phyloP scores from a whole-genome alignment of 2,888 invertebrate species.

The Oeneis ivallda region DNA sequence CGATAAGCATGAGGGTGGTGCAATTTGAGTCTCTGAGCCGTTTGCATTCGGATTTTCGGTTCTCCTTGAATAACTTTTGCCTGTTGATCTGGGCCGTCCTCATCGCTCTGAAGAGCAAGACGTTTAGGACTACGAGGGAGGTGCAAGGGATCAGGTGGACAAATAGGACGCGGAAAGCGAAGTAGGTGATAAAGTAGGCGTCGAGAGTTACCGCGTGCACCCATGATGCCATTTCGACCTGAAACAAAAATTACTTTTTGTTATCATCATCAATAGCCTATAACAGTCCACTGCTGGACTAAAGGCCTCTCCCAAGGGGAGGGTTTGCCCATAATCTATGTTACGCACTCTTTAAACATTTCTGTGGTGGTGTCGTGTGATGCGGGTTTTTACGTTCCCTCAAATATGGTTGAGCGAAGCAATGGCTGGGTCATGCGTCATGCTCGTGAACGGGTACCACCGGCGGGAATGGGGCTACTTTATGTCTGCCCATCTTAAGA shows the following conservation, averaged over 20 bases:
- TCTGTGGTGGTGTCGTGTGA: too few relatives aligned
- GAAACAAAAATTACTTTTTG: conserved; percentile 43
- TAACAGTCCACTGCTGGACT: too few relatives aligned
- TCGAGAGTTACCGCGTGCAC: conserved; percentile 86
- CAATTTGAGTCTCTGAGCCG: conserved; percentile 90
- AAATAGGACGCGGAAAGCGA: conserved; percentile 92
- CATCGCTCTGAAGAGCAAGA: conserved; percentile 92
- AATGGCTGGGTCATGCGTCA: too few relatives aligned
- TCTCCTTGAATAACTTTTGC: conserved; percentile 88
- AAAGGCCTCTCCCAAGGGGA: too few relatives aligned
- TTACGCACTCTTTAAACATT: too few relatives aligned
- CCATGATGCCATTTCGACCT: conserved; percentile 85
- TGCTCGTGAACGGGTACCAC: too few relatives aligned
- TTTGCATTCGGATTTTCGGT: conserved; percentile 89
- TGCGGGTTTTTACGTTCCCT: too few relatives aligned
- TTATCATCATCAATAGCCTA: neutral
- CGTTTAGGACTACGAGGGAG: conserved; percentile 92
- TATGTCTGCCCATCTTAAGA: too few relatives aligned
- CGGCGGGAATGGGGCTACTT: too few relatives aligned
- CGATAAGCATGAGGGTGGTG: conserved; percentile 93
- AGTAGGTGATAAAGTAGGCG: conserved; percentile 91
- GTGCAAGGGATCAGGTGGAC: conserved; percentile 96
- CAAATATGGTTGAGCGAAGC: too few relatives aligned
- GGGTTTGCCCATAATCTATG: too few relatives aligned
- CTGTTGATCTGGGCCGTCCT: conserved; percentile 90